phyloP scores from a whole-genome alignment of 1,140 invertebrate genomes.

The Linepithema humile region DNA sequence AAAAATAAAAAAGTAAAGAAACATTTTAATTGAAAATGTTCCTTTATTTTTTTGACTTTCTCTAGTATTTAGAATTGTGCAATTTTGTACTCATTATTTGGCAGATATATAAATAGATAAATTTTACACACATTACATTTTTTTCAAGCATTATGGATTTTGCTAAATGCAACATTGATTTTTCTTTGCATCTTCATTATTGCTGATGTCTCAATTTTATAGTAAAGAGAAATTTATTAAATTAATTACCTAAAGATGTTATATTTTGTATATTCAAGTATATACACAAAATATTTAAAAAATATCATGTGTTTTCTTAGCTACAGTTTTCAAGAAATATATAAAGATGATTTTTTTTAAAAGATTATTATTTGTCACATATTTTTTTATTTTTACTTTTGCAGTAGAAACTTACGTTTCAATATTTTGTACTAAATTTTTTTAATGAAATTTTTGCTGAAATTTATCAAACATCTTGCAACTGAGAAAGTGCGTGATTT shows the following conservation, averaged over 20 bases:
- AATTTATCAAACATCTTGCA: neutral
- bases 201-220: neutral
- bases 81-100: neutral
- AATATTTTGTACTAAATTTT: neutral
- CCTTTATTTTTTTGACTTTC: too few species aligned
- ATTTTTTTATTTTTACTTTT: conserved; percentile 2
- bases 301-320: neutral
- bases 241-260: neutral
- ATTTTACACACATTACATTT: neutral
- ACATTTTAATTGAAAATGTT: neutral
- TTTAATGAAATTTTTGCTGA: neutral
- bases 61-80: neutral
- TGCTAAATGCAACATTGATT: neutral
- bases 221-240: neutral
- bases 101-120: neutral
- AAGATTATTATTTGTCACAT: neutral
- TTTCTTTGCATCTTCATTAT: conserved; percentile 12
- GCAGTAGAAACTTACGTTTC: neutral
- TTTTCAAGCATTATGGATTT: conserved; percentile 8
- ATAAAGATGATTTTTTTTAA: neutral
- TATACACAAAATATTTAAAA: neutral
- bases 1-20: too few species aligned
- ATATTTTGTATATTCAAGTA: neutral
- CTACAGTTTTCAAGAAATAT: neutral
- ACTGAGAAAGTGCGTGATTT: neutral